Conservation (phyloP, 2,797 vertebrate genomes). For the Trichosurus vulpecula region DNA sequence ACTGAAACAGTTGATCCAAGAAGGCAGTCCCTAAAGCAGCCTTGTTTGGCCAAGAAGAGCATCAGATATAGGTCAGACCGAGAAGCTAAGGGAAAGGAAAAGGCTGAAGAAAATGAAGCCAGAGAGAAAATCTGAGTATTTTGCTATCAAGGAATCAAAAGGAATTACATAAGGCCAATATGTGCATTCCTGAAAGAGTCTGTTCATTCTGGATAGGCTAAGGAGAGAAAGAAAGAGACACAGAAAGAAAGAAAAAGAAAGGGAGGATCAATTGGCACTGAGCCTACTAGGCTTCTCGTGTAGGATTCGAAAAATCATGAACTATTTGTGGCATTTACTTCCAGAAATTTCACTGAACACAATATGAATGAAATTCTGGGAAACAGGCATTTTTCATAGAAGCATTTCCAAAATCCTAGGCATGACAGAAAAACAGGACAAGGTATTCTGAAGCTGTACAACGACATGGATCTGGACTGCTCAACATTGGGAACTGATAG, state of each 20-base stretch:
- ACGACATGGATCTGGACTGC: background rate
- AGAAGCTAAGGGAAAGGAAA: slow-evolving; percentile 23
- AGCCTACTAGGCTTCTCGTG: background rate
- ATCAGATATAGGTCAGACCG: slow-evolving; percentile 11
- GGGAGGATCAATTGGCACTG: background rate
- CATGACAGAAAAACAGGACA: background rate
- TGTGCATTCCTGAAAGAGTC: slow-evolving; percentile 37
- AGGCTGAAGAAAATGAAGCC: slow-evolving; percentile 37
- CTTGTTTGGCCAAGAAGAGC: background rate
- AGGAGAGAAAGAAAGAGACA: background rate
- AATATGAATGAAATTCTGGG: background rate
- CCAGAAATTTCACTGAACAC: background rate
- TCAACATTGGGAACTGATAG: background rate
- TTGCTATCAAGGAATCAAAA: background rate
- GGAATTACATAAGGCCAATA: background rate
- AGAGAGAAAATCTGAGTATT: background rate
- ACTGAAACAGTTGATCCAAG: background rate
- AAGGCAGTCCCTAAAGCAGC: slow-evolving; percentile 23
- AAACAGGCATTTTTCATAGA: background rate
- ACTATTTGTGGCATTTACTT: background rate
- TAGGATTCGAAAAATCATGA: background rate
- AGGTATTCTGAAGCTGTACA: slow-evolving; percentile 11
- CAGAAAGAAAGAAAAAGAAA: background rate
- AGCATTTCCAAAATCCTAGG: slow-evolving; percentile 32
- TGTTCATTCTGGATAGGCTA: background rate